These are phyloP conservation scores for Sycophila texana DNA, from an alignment of 2,888 invertebrate species.

Conservation along the genomic window DNA sequence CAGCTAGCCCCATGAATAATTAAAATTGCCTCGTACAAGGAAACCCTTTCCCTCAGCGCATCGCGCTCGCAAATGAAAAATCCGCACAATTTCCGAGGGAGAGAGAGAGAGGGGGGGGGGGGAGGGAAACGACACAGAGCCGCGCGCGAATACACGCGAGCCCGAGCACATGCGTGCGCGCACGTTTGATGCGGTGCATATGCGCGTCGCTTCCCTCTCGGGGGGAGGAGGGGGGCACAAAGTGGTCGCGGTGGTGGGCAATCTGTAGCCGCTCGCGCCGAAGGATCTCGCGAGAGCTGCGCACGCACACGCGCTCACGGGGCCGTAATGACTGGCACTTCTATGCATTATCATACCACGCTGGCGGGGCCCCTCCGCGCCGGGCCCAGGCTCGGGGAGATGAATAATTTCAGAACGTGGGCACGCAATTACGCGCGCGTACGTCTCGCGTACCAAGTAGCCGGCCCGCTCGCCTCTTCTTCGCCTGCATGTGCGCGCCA, in stretches of 20 bases:
- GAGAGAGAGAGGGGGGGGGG: constrained; percentile 36
- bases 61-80: constrained; percentile 37
- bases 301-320: constrained; percentile 57
- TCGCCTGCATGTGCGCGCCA: not conserved
- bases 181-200: not conserved
- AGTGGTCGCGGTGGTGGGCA: not conserved
- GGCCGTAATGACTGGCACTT: constrained; percentile 73
- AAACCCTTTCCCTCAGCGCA: constrained; percentile 45
- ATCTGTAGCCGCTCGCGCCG: constrained; percentile 20
- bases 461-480: constrained; percentile 55
- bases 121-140: constrained; percentile 16
- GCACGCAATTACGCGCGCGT: constrained; percentile 75
- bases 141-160: not conserved
- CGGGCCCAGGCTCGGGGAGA: constrained; percentile 66
- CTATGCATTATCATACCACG: constrained; percentile 74
- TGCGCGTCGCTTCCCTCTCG: not conserved
- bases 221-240: not conserved
- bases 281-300: constrained; percentile 13
- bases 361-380: constrained; percentile 61
- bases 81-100: constrained; percentile 44
- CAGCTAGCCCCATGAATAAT: constrained; percentile 48
- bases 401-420: constrained; percentile 75
- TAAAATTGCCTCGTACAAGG: constrained; percentile 49
- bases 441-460: constrained; percentile 75
- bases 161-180: not conserved